Evolutionary conservation across 1,140 invertebrate genomes (phyloP).

Genomic region (Lepidurus packardi): DNA sequence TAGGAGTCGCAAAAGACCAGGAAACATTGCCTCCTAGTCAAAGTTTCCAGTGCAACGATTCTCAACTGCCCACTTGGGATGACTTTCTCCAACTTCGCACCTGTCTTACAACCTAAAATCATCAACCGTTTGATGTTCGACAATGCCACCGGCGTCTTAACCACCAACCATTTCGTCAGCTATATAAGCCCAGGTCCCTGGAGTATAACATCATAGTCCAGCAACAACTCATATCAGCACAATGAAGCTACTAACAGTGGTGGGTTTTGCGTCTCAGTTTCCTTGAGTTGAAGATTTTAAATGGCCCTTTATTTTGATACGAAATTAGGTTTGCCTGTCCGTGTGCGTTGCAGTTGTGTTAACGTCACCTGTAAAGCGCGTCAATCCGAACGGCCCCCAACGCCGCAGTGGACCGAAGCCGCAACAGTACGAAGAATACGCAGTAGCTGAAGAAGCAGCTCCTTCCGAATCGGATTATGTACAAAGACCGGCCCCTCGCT

Average conservation of each 20-base stretch:
- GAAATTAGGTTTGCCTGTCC: neutral
- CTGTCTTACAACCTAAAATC: constrained; percentile 10
- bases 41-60: neutral
- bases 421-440: neutral
- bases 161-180: neutral
- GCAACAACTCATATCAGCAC: neutral
- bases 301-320: neutral
- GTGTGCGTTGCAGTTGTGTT: neutral
- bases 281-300: neutral
- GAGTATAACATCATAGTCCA: neutral
- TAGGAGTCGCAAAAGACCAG: neutral
- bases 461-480: neutral
- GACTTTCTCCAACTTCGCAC: constrained; percentile 19
- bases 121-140: neutral
- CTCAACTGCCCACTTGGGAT: neutral
- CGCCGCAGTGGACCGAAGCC: neutral
- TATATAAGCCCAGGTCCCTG: neutral
- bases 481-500: neutral
- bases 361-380: neutral
- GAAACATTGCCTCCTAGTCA: neutral
- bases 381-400: neutral
- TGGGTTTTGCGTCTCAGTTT: neutral
- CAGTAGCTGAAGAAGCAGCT: neutral
- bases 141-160: constrained; percentile 1
- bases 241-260: constrained; percentile 8